Evolutionary conservation across 2,888 invertebrate genomes (phyloP).

Genomic region (Chymomyza caudatula): DNA sequence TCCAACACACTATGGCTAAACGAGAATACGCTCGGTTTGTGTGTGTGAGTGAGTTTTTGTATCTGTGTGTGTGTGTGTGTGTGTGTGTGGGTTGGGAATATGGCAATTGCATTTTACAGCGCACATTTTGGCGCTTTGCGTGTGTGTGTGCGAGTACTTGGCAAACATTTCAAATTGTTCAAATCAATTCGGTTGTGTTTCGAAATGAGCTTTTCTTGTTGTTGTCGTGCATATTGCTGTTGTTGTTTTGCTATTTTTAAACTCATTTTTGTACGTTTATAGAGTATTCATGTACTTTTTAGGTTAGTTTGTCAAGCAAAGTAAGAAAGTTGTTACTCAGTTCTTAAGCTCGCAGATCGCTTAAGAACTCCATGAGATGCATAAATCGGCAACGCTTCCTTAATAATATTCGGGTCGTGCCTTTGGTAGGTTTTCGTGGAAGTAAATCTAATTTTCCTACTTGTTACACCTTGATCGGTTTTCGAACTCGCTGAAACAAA

Average conservation of each 20-base stretch:
- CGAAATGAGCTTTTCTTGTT: not conserved
- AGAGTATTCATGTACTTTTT: not conserved
- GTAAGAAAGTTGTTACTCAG: no score
- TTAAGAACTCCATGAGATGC: no score
- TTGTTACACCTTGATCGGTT: no score
- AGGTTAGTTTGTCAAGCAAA: not conserved
- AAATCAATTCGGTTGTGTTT: constrained; percentile 67
- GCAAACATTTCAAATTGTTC: constrained; percentile 45
- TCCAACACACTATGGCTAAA: not conserved
- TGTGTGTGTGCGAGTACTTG: not conserved
- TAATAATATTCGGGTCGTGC: no score
- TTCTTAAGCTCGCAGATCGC: no score
- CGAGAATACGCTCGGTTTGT: not conserved
- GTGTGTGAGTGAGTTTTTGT: not conserved
- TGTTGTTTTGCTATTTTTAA: not conserved
- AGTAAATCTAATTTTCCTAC: no score
- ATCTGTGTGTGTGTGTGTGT: not conserved
- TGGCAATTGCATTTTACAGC: constrained; percentile 60
- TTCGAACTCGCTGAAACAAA: no score
- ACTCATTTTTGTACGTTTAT: not conserved
- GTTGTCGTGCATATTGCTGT: not conserved
- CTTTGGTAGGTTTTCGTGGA: no score
- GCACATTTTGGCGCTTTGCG: constrained; percentile 49
- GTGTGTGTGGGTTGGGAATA: constrained; percentile 21
- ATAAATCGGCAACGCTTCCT: no score